Base-by-base conservation (phyloP, 1,140 invertebrate species). In the Bombus cullumanus region DNA sequence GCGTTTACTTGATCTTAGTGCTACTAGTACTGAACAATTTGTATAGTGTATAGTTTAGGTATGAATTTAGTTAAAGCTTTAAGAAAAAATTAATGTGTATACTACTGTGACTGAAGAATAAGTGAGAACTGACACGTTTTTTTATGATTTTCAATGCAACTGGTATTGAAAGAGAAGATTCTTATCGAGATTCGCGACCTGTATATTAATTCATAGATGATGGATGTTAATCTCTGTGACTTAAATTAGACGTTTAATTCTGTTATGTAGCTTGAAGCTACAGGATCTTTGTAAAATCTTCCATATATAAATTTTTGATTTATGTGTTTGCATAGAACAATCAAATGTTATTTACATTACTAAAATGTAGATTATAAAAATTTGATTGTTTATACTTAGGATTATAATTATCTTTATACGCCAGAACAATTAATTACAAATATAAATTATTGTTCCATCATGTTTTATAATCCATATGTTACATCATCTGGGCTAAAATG, bases 1-100 rank as follows among this genome's bases (percentile, higher is more conserved):
- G 99, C 97, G 98, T 94, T 95, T 99, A 28, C 96, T 99, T 75
- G 99, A 99, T 94, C 94, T 99, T 8, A 98, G 98, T 53, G 98
- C 98, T 1, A 98, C 97, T 88, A 98, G 98, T 93, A 96, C 97
- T 78, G 98, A 99, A 95, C 98, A 99, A 95, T 97, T 99, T 92
- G 97, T 99, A 92, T 99, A 97, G 90, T 91, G 59, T 84, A 69
- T 31, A 75, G 41, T 69, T 57, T 34, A 31, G 43, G 53, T 15
- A 57, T 57, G 15, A 75, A 74, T 66, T n/a, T 41, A 87, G 72
- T 72, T 90, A 15, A 82, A 87, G 69, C 73, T 86, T 53, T 88
- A 62, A 77, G 28, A 34, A 85, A 73, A 86, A 90, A 89, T 91
- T 89, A 10, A 59, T 41, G 25, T 57, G 34, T 81, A 34, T 37